phyloP scores from a whole-genome alignment of 1,140 invertebrate genomes.

The Ostrea edulis region DNA sequence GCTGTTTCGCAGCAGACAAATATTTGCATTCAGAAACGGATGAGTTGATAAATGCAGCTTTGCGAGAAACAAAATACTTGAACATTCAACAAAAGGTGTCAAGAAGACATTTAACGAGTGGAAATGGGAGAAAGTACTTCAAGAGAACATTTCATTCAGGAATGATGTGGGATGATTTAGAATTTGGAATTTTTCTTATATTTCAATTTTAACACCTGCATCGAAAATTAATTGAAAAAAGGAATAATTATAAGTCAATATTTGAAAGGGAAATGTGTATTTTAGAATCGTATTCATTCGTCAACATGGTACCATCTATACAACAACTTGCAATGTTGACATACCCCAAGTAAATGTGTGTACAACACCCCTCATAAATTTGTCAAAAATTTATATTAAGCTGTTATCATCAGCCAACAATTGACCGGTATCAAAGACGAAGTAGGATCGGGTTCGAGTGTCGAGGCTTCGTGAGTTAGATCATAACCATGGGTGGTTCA shows the following conservation, averaged over 20 bases:
- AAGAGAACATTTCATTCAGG: conserved; percentile 7
- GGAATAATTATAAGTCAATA: conserved; percentile 52
- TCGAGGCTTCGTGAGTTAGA: conserved; percentile 11
- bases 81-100: conserved; percentile 36
- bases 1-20: conserved; percentile 24
- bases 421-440: conserved; percentile 33
- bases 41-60: conserved; percentile 37
- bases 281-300: conserved; percentile 29
- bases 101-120: conserved; percentile 21
- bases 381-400: conserved; percentile 54
- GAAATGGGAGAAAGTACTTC: conserved; percentile 23
- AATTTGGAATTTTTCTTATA: conserved; percentile 20
- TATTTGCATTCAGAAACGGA: conserved; percentile 25
- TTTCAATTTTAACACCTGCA: conserved; percentile 39
- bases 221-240: conserved; percentile 45
- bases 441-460: conserved; percentile 29
- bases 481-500: conserved; percentile 33
- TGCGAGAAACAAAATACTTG: conserved; percentile 36
- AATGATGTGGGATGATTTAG: conserved; percentile 28
- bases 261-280: conserved; percentile 43
- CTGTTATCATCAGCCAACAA: conserved; percentile 46
- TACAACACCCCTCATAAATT: conserved; percentile 54
- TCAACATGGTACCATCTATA: conserved; percentile 28
- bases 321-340: conserved; percentile 41
- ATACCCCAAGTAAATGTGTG: conserved; percentile 46